These are phyloP conservation scores for Rhipidura dahli DNA, from an alignment of 2,113 vertebrate genomes.

Conservation along the genomic window DNA sequence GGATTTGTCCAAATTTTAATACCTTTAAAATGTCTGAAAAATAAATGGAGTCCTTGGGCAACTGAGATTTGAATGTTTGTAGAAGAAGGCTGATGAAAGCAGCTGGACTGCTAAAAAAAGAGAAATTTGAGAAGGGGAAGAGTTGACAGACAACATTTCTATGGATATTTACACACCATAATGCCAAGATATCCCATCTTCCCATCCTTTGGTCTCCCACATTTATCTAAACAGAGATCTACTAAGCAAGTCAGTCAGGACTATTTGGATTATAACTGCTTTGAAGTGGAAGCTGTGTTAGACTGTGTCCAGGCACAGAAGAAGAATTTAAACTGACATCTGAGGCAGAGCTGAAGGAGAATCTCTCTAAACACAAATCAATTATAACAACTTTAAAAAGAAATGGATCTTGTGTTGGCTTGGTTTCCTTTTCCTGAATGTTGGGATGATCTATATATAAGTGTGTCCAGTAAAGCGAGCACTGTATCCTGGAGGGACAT, in stretches of 20 bases:
- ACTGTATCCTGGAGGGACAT: not conserved
- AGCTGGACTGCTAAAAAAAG: not conserved
- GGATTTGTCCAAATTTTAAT: not conserved
- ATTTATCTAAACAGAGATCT: not conserved
- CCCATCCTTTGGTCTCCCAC: not conserved
- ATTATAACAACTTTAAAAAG: not conserved
- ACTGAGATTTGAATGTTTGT: not conserved
- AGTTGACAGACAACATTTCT: not conserved
- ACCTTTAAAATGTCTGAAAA: not conserved
- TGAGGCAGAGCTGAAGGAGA: not conserved
- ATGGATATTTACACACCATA: not conserved
- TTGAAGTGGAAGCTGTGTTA: not conserved
- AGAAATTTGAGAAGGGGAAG: not conserved
- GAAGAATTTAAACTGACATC: not conserved
- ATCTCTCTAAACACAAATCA: not conserved
- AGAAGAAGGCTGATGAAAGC: not conserved
- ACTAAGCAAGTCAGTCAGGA: not conserved
- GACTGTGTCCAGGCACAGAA: not conserved
- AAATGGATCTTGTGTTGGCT: not conserved
- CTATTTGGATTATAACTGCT: not conserved
- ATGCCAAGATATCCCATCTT: not conserved
- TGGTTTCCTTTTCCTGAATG: not conserved
- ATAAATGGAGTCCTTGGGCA: not conserved
- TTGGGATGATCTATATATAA: not conserved
- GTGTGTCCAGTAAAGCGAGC: not conserved